Conservation (phyloP, 2,888 invertebrate genomes). For the Lacanobia oleracea region DNA sequence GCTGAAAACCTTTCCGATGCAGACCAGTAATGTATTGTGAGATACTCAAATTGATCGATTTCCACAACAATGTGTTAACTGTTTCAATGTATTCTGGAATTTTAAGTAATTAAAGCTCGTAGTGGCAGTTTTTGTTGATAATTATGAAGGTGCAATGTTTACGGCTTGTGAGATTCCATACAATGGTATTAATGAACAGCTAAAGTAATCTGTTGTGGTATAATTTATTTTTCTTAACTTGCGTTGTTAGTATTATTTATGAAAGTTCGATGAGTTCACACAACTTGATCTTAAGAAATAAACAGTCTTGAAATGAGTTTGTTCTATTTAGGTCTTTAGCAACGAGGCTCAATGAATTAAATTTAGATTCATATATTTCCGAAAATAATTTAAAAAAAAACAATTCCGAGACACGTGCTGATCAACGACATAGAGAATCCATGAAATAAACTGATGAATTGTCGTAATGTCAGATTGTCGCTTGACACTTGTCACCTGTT, state of each 20-base stretch:
- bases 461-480: too few species aligned
- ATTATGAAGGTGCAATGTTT: slow-evolving; percentile 74
- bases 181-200: slow-evolving; percentile 82
- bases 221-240: slow-evolving; percentile 62
- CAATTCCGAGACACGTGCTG: too few species aligned
- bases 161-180: slow-evolving; percentile 77
- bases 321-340: neutral
- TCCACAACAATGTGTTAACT: slow-evolving; percentile 70
- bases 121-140: slow-evolving; percentile 86
- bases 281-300: neutral
- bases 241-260: slow-evolving; percentile 18
- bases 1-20: neutral
- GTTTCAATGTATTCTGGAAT: slow-evolving; percentile 83
- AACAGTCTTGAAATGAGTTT: neutral
- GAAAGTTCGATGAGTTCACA: slow-evolving; percentile 26
- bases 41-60: slow-evolving; percentile 49
- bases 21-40: slow-evolving; percentile 44
- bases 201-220: slow-evolving; percentile 69
- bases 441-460: too few species aligned
- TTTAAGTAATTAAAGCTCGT: slow-evolving; percentile 86
- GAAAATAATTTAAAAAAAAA: too few species aligned
- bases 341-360: neutral
- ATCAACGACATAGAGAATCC: too few species aligned
- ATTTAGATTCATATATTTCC: neutral
- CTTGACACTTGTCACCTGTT: too few species aligned